A percentile compares a stretch with the other conserved stretches of the same genome.
Evolutionary conservation across 2,113 vertebrate species (phyloP).

Genomic region (Vulpes vulpes): DNA sequence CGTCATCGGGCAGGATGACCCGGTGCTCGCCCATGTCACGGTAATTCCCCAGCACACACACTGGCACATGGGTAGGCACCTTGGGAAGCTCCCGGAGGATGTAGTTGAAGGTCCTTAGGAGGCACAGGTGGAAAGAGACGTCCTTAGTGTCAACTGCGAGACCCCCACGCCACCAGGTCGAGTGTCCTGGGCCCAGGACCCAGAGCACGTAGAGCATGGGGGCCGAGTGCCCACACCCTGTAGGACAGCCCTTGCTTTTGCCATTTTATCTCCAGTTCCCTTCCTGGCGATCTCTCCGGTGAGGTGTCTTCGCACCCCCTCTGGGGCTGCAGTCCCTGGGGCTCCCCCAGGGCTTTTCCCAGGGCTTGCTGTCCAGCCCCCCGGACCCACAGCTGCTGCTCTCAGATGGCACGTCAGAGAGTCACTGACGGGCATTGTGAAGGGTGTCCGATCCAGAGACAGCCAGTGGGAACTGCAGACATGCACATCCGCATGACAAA

Average conservation of each 20-base stretch:
- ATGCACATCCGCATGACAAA: neutral
- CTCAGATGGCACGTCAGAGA: too few relatives aligned
- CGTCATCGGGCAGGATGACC: slow-evolving; percentile 95
- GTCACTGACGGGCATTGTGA: accelerated
- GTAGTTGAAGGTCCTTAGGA: slow-evolving; percentile 96
- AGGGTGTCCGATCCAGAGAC: neutral
- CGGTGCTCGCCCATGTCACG: slow-evolving; percentile 99
- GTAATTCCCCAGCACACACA: slow-evolving; percentile 97
- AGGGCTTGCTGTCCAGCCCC: neutral
- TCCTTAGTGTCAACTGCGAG: neutral
- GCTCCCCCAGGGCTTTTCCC: neutral
- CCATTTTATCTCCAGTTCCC: neutral
- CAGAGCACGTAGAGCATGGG: accelerated
- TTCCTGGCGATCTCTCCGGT: neutral
- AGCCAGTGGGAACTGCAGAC: neutral
- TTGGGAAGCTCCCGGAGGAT: slow-evolving; percentile 97
- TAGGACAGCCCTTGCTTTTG: neutral
- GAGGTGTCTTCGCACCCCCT: neutral
- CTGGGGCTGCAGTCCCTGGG: neutral
- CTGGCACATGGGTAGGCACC: slow-evolving; percentile 96
- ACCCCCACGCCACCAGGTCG: accelerated
- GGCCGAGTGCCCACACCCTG: neutral
- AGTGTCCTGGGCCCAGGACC: neutral
- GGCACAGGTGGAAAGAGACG: neutral
- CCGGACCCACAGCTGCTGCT: neutral